phyloP scores from a whole-genome alignment of 2,113 vertebrate species.

The Progne subis region DNA sequence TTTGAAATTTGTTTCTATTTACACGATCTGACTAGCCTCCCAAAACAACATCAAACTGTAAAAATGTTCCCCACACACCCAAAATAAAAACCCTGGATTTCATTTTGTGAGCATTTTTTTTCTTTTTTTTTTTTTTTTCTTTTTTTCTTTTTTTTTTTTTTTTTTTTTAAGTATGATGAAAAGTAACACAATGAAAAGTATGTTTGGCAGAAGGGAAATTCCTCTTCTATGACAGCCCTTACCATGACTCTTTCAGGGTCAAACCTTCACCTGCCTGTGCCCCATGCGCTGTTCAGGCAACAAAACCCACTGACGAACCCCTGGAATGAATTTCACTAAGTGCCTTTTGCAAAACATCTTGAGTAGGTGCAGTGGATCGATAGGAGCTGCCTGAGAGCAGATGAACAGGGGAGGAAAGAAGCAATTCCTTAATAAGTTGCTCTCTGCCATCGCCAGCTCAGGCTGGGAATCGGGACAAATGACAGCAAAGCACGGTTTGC shows the following conservation, averaged over 20 bases:
- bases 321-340: not conserved
- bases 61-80: not conserved
- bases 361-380: not conserved
- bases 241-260: not conserved
- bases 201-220: not conserved
- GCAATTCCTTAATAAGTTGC: conserved; percentile 8
- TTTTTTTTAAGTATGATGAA: not conserved
- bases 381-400: not conserved
- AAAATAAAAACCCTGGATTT: not conserved
- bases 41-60: not conserved
- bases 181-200: not conserved
- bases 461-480: not conserved
- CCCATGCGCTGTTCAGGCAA: not conserved
- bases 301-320: not conserved
- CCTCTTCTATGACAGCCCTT: not conserved
- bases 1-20: not conserved
- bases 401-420: not conserved
- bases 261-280: not conserved
- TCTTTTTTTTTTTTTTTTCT: not conserved
- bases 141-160: not conserved
- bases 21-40: not conserved
- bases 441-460: not conserved
- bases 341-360: not conserved
- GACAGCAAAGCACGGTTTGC: not conserved
- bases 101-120: accelerated